Evolutionary conservation across 2,797 vertebrate genomes (phyloP), one percentile per base, ranked within the genome.

Genomic region (Hafferia zeledoni): DNA sequence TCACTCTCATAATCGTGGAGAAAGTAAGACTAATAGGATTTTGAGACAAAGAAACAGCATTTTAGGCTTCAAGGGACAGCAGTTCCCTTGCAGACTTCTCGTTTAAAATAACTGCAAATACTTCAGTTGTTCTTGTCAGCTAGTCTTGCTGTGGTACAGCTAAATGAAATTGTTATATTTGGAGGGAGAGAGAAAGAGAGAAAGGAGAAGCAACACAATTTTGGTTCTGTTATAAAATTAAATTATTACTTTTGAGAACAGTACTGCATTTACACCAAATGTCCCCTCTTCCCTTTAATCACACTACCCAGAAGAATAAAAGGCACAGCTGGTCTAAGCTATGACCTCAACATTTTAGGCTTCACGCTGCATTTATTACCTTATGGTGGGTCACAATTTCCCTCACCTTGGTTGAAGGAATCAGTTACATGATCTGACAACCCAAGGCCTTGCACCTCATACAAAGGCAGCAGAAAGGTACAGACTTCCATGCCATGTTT

Each of bases 1-100:
- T 76, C 59, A 90, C 19, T 72, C 60, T 72, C 60, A 56, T 52
- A 90, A 90, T 39, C 23, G 83, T 7, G 19, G 41, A 74, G 53
- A 90, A 94, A 96, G 33, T 70, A 72, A 70, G 78, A 85, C 27
- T 74, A 88, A 74, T 10, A 79, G 27, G 41, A 87, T 86, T 86
- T 76, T 77, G 93, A 81, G 37, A 55, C 50, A 94, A 89, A 86
- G 37, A 87, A 93, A 65, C 9, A 64, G 44, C 52, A 74, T 76
- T 83, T 95, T 72, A 74, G 56, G 53, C 69, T 75, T 89, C 59
- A 67, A 79, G 67, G n/a, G 55, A 91, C 17, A 90, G 52, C n/a
- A 84, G 27, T n/a, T n/a, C n/a, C n/a, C n/a, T n/a, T n/a, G n/a
- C 35, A 76, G 76, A 90, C 23, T 31, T 76, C 33, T 39, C 28